Conservation (phyloP, 2,888 invertebrate genomes). For the Ormyrus labotus region DNA sequence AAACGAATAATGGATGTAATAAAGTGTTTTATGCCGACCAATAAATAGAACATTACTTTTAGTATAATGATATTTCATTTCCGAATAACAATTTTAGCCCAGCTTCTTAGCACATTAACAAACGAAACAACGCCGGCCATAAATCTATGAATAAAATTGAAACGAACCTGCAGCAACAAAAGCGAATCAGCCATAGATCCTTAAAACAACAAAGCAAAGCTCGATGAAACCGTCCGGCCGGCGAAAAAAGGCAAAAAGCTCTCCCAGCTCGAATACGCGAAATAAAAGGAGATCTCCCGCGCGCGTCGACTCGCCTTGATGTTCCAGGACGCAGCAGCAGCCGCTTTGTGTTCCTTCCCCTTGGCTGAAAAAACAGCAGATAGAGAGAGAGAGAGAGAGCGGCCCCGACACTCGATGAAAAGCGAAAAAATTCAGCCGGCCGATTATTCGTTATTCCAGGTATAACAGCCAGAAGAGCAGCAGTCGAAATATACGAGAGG, state of each 20-base stretch:
- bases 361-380: constrained; percentile 15
- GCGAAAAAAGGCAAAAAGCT: neutral
- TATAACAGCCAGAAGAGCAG: constrained; percentile 6
- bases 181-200: neutral
- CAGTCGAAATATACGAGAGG: constrained; percentile 2
- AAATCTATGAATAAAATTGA: neutral
- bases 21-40: too few species aligned
- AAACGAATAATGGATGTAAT: too few species aligned
- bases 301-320: neutral
- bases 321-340: constrained; percentile 26
- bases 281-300: too few species aligned
- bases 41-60: too few species aligned
- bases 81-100: too few species aligned
- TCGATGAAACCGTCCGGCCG: neutral
- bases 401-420: neutral
- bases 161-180: neutral
- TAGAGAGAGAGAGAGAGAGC: neutral
- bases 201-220: neutral
- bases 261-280: neutral
- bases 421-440: neutral
- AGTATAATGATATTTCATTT: too few species aligned
- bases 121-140: too few species aligned
- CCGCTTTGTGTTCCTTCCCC: constrained; percentile 27
- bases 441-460: constrained; percentile 48
- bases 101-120: too few species aligned